A percentile compares a stretch with the other conserved stretches of the same genome.
phyloP scores from a whole-genome alignment of 2,113 vertebrate genomes.

The Planiliza haematocheilus region DNA sequence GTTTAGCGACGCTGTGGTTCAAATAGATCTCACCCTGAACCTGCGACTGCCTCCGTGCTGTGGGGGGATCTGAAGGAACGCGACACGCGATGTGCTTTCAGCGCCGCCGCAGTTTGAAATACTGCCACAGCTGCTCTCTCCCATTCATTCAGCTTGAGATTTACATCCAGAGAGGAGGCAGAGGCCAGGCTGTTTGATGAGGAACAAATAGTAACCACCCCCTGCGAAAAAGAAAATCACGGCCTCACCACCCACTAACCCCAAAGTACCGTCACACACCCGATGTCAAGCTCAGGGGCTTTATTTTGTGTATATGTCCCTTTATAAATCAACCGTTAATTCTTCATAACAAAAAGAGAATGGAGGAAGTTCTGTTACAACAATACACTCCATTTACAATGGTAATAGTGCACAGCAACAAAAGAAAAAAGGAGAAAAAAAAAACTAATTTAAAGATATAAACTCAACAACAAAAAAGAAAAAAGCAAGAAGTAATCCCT shows the following conservation, averaged over 20 bases:
- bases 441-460: conserved; percentile 34
- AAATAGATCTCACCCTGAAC: conserved; percentile 26
- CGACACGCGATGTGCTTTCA: conserved; percentile 21
- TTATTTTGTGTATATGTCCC: conserved; percentile 74
- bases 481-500: conserved; percentile 55
- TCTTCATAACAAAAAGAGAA: conserved; percentile 50
- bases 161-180: conserved; percentile 66
- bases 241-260: conserved; percentile 33
- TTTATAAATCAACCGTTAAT: conserved; percentile 67
- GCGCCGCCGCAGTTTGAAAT: neutral
- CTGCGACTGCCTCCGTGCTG: conserved; percentile 49
- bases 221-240: neutral
- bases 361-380: conserved; percentile 65
- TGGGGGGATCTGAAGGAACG: conserved; percentile 41
- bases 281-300: conserved; percentile 71
- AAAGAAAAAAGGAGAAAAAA: conserved; percentile 68
- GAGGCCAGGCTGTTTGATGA: conserved; percentile 36
- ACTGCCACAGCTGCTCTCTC: conserved; percentile 32
- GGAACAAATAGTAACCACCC: conserved; percentile 54
- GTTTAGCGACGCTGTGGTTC: conserved; percentile 31
- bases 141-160: conserved; percentile 62
- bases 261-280: conserved; percentile 70
- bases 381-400: conserved; percentile 74
- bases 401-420: conserved; percentile 78
- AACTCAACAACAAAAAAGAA: conserved; percentile 44